Evolutionary conservation across 2,797 vertebrate species (phyloP), one percentile per base, ranked within the genome.

Genomic region (Emydoidea blandingii): DNA sequence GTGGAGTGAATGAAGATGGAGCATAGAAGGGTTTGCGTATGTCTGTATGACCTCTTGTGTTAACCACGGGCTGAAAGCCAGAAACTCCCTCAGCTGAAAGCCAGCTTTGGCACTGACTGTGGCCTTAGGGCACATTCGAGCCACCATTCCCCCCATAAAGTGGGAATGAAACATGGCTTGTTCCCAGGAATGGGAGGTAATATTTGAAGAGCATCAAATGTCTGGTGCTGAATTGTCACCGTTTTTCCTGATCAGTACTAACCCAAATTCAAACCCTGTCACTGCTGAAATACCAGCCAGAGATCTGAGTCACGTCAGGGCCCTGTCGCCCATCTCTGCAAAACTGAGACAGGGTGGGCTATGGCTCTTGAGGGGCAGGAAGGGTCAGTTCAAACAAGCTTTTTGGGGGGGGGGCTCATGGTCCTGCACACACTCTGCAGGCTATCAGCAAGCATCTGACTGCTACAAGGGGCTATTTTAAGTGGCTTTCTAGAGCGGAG

Each of bases 31-130:
- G 29, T 52, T 44, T 83, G 90, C 62, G 7, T 7, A 2, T 52
- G n/a, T 19, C 25, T 65, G 88, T 86, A 18, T 21, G n/a, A 0
- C 2, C 3, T 0, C 72, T 85, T 1, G 0, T 1, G 12, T 15
- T 0, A 15, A n/a, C 81, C 81, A 1, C 0, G 2, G 4, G 12
- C 18, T 0, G 3, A 54, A 34, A 82, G 68, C 81, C 59, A 1
- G 41, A 57, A 34, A 76, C 80, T 57, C 6, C 81, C 79, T 41
- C 65, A 10, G 21, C 9, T 3, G 4, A 1, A 47, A 1, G 21
- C 0, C 19, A 1, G 16, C 82, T 2, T 12, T 1, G 62, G 44
- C 83, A 3, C 6, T 1, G 0, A 16, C 31, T 0, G 0, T 6
- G 76, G 31, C 68, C 76, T 14, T 1, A 50, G 44, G 76, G 86